phyloP scores from a whole-genome alignment of 2,113 vertebrate species.

The Scolopax mira region DNA sequence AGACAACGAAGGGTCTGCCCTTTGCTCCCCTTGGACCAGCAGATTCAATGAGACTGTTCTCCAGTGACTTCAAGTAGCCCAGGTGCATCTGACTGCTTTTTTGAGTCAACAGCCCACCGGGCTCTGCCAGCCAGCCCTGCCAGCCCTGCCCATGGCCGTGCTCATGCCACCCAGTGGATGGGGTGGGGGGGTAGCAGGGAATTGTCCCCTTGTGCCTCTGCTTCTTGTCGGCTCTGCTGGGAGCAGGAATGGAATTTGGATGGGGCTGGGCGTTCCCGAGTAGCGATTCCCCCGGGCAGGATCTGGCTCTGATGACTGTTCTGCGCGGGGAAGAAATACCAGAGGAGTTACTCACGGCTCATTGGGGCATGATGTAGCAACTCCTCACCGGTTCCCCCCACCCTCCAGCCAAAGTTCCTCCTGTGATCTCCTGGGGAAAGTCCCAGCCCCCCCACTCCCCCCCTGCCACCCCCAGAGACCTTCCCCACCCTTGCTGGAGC shows the following conservation, averaged over 20 bases:
- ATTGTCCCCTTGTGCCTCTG: not conserved
- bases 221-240: not conserved
- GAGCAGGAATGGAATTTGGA: slow-evolving; percentile 55
- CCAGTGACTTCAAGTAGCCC: not conserved
- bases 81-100: not conserved
- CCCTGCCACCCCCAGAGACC: slow-evolving; percentile 43
- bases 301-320: slow-evolving; percentile 64
- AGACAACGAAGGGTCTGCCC: not conserved
- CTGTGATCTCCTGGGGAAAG: slow-evolving; percentile 64
- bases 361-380: slow-evolving; percentile 66
- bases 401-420: slow-evolving; percentile 56
- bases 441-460: slow-evolving; percentile 27
- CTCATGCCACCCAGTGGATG: not conserved
- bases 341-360: slow-evolving; percentile 64
- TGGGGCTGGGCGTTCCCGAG: slow-evolving; percentile 52
- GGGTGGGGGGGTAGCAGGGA: not conserved
- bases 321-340: slow-evolving; percentile 62
- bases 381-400: slow-evolving; percentile 57
- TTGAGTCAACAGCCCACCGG: not conserved
- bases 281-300: slow-evolving; percentile 37
- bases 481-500: slow-evolving; percentile 49
- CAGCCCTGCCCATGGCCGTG: not conserved
- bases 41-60: not conserved
- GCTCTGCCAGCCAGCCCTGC: not conserved
- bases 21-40: not conserved